A percentile compares a stretch with the other conserved stretches of the same genome.
Conservation (phyloP, 1,140 invertebrate genomes). For the Hesperophylax magnus region DNA sequence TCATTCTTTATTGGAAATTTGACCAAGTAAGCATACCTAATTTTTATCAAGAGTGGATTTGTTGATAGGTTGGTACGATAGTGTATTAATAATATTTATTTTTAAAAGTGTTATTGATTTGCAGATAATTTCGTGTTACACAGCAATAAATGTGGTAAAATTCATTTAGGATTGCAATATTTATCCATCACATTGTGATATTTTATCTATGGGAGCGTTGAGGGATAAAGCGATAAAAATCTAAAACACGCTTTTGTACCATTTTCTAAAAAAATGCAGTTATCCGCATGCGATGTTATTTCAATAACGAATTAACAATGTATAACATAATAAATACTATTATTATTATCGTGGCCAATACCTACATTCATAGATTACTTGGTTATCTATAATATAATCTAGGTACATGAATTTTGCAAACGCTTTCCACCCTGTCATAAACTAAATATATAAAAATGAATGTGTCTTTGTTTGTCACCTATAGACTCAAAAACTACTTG, state of each 20-base stretch:
- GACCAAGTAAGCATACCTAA: no score
- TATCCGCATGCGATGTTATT: not conserved
- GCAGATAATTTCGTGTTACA: not conserved
- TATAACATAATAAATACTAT: not conserved
- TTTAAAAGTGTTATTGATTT: not conserved
- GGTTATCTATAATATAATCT: no score
- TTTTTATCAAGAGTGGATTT: no score
- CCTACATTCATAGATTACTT: no score
- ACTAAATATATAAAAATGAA: no score
- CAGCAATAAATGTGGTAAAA: not conserved
- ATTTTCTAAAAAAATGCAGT: not conserved
- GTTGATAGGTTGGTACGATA: no score
- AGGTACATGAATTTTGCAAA: not conserved
- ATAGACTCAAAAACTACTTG: no score
- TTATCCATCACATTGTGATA: not conserved
- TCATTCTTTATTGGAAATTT: no score
- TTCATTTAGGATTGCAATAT: no score
- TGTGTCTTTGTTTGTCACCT: no score
- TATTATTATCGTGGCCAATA: not conserved
- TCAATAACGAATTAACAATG: constrained; percentile 11
- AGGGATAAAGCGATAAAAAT: not conserved
- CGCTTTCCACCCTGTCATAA: not conserved
- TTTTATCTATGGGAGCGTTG: not conserved
- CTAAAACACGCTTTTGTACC: not conserved
- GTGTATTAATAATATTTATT: no score